Percentiles rank a stretch among this genome's conserved stretches.
Evolutionary conservation across 2,888 invertebrate genomes (phyloP).

Genomic region (Emmelina monodactyla): DNA sequence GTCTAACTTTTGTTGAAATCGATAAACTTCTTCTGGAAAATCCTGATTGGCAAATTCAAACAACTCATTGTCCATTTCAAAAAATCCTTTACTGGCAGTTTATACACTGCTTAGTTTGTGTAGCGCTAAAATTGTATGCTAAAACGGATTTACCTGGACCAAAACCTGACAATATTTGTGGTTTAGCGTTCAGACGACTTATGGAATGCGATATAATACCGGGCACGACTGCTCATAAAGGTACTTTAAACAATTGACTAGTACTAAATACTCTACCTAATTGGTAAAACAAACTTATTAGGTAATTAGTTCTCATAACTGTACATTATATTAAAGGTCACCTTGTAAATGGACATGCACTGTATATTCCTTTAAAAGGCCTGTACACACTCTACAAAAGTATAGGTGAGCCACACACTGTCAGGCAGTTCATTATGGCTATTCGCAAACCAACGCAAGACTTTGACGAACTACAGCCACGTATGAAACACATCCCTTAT

Average conservation of each 20-base stretch:
- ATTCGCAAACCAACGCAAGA: constrained; percentile 30
- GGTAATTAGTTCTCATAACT: neutral
- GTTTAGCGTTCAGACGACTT: constrained; percentile 59
- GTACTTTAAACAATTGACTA: constrained; percentile 23
- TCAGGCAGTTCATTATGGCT: constrained; percentile 38
- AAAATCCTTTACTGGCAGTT: constrained; percentile 71
- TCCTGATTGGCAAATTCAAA: constrained; percentile 46
- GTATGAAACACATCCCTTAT: constrained; percentile 24
- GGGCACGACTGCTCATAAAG: constrained; percentile 38
- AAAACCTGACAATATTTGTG: constrained; percentile 52
- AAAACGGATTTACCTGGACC: constrained; percentile 32
- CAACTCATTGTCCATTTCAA: constrained; percentile 64
- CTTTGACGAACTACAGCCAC: constrained; percentile 20
- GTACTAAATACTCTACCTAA: neutral
- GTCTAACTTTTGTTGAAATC: constrained; percentile 55
- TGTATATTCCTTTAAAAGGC: constrained; percentile 44
- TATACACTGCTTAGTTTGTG: constrained; percentile 59
- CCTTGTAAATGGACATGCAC: constrained; percentile 33
- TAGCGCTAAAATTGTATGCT: constrained; percentile 53
- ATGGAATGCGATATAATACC: constrained; percentile 56
- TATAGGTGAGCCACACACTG: constrained; percentile 54
- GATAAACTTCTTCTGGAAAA: constrained; percentile 56
- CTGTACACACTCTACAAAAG: constrained; percentile 46
- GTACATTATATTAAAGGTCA: constrained; percentile 25
- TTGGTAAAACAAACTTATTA: neutral